Conservation (phyloP, 2,797 vertebrate species). For the Syncerus caffer region DNA sequence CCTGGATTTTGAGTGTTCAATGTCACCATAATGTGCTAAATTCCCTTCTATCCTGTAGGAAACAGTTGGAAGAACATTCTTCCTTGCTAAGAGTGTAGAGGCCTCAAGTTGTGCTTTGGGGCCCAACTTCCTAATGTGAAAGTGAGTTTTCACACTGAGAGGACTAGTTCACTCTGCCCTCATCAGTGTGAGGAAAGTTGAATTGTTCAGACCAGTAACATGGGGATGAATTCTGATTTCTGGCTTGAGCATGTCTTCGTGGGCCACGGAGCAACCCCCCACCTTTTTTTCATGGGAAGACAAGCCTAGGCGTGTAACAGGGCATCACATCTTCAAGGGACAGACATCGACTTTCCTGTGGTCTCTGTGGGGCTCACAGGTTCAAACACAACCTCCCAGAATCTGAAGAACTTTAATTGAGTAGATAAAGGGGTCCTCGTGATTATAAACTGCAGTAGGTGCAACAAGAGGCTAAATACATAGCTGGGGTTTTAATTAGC, state of each 20-base stretch:
- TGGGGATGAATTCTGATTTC: constrained; percentile 68
- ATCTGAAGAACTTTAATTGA: constrained; percentile 86
- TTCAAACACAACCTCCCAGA: constrained; percentile 82
- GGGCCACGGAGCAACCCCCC: background rate
- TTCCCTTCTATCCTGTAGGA: background rate
- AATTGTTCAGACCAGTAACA: constrained; percentile 50
- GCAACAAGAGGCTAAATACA: constrained; percentile 92
- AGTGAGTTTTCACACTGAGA: constrained; percentile 53
- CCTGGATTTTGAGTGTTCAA: background rate
- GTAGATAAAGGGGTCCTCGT: constrained; percentile 88
- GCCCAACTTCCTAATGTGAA: background rate
- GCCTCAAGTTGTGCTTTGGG: background rate
- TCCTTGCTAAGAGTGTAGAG: background rate
- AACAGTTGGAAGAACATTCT: background rate
- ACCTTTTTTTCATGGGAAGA: constrained; percentile 47
- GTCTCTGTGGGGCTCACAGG: constrained; percentile 73
- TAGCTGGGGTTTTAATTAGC: constrained; percentile 92
- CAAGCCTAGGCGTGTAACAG: constrained; percentile 43
- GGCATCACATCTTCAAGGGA: constrained; percentile 53
- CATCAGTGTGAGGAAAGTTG: constrained; percentile 30
- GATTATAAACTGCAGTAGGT: constrained; percentile 91
- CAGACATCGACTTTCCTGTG: constrained; percentile 68
- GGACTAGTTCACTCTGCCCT: constrained; percentile 30
- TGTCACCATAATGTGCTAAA: background rate
- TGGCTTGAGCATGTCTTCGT: constrained; percentile 46